phyloP scores from a whole-genome alignment of 2,797 vertebrate genomes.

The Chromis chromis region DNA sequence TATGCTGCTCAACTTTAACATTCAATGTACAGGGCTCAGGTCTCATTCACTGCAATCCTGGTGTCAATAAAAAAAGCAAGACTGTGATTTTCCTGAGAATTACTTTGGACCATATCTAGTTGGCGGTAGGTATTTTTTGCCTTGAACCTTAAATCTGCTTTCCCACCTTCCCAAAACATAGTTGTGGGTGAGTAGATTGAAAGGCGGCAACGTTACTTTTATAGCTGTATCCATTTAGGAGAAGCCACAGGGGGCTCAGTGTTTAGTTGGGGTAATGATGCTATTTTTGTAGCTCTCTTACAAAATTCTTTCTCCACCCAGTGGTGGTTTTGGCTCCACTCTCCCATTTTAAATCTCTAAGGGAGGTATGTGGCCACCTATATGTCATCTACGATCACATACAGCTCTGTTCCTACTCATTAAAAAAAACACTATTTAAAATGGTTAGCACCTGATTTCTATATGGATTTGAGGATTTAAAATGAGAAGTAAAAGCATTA shows the following conservation, averaged over 20 bases:
- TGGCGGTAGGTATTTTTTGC: constrained; percentile 8
- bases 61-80: constrained; percentile 39
- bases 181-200: constrained; percentile 46
- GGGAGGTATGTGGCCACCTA: not conserved
- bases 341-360: constrained; percentile 26
- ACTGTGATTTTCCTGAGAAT: constrained; percentile 32
- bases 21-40: not conserved
- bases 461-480: too few relatives aligned
- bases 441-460: too few relatives aligned
- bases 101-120: constrained; percentile 35
- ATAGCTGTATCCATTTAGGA: constrained; percentile 37
- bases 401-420: not conserved
- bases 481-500: too few relatives aligned
- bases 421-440: not conserved
- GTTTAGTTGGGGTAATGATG: constrained; percentile 41
- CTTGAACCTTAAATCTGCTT: constrained; percentile 26
- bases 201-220: constrained; percentile 40
- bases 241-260: constrained; percentile 38
- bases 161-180: constrained; percentile 54
- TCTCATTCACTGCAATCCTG: constrained; percentile 37
- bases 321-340: constrained; percentile 34
- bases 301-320: not conserved
- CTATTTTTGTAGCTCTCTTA: constrained; percentile 37
- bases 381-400: constrained; percentile 12
- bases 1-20: constrained; percentile 8